Conservation (phyloP, 2,797 vertebrate species). For the Acanthiza pusilla region DNA sequence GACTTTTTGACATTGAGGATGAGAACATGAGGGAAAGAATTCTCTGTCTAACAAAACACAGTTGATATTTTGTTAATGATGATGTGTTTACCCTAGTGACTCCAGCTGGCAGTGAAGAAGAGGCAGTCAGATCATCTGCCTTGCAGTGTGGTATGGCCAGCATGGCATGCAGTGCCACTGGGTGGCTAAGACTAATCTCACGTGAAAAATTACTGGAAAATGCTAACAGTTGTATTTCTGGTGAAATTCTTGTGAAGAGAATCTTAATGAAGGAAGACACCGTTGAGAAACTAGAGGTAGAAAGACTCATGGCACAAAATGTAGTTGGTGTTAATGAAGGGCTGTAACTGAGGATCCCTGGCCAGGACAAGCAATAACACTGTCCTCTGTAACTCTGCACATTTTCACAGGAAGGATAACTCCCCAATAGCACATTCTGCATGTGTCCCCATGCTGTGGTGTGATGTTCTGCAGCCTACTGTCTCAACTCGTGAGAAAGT, state of each 20-base stretch:
- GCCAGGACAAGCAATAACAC: too few relatives aligned
- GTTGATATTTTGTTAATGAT: too few relatives aligned
- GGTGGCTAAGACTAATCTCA: neutral
- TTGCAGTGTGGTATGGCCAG: neutral
- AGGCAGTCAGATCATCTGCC: neutral
- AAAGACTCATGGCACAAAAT: neutral
- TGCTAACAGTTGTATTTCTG: neutral
- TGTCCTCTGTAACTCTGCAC: neutral
- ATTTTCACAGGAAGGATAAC: neutral
- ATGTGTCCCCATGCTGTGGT: neutral
- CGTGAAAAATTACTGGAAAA: neutral
- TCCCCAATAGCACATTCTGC: rapidly evolving
- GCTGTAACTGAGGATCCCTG: rapidly evolving
- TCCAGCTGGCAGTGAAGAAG: neutral
- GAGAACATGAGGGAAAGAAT: neutral
- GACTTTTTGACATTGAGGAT: neutral
- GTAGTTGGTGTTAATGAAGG: neutral
- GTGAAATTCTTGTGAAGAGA: neutral
- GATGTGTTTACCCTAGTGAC: neutral
- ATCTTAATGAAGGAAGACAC: neutral
- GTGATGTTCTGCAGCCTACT: neutral
- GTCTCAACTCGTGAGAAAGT: neutral
- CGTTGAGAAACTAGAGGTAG: neutral
- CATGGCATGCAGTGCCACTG: rapidly evolving
- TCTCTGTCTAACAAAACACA: neutral